Base-by-base conservation (phyloP, 2,888 invertebrate genomes). In the Lochmaea capreae region DNA sequence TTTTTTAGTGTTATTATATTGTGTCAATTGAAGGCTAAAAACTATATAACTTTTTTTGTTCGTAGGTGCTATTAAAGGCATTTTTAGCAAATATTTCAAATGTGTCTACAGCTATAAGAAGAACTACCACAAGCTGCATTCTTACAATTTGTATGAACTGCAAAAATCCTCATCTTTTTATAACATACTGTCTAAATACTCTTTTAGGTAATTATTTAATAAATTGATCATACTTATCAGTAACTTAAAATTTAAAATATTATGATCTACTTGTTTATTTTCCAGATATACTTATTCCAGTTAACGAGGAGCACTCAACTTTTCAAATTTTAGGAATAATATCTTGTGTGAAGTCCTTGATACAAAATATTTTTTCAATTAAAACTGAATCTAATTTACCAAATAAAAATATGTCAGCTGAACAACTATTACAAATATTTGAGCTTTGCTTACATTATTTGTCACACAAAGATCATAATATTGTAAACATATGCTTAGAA, bases 401-500 rank as follows among this genome's bases (percentile, higher is more conserved):
- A 70, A 67, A 59, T 33, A 71, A 63, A 54, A 49, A 63, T 52
- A 63, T 65, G 8, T 58, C 77, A 26, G 26, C 65, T 43, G 77
- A 82, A 68, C 81, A 80, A 76, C 71, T 83, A 54, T 75, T 83
- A 62, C 81, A 82, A 92, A 89, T 95, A 46, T 95, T 94, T 85
- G 93, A 94, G 86, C 89, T 95, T 72, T 94, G 94, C 86, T 87
- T 95, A 67, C 89, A 92, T 83, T 94, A 93, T 87, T 89, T 92
- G 72, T 88, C 89, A 39, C 92, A 93, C 80, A 87, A 88, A 9
- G 95, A 97, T 86, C 97, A 97, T 86, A 97, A 97, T 86, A 91
- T 97, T 73, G 92, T 96, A 80, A 97, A 97, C 84, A 93, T 95
- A 1, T 92, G 96, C 18, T 89, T 98, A 84, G 98, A 98, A 86